These are phyloP conservation scores for Spialia ferax DNA, from an alignment of 2,888 invertebrate genomes.

Conservation along the genomic window DNA sequence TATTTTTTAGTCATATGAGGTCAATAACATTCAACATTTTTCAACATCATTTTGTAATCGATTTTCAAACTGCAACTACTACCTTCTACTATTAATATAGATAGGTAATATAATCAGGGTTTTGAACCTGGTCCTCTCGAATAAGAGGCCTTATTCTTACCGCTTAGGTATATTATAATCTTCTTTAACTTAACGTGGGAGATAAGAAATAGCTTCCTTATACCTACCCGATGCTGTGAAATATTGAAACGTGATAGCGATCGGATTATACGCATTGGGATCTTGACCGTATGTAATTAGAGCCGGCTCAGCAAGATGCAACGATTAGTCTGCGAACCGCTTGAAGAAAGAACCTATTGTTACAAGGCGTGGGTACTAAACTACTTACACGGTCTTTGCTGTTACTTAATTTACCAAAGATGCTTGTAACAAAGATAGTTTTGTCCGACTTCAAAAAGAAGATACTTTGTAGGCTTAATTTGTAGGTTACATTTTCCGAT, in stretches of 20 bases:
- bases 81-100: no score
- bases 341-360: conserved; percentile 54
- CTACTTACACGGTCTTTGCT: conserved; percentile 59
- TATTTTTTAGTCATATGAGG: not conserved
- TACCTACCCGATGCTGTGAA: conserved; percentile 16
- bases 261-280: conserved; percentile 65
- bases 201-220: not conserved
- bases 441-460: no score
- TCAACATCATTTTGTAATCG: not conserved
- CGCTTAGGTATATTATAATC: no score
- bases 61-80: no score
- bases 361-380: conserved; percentile 49
- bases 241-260: conserved; percentile 46
- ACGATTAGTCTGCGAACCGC: conserved; percentile 48
- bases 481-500: no score
- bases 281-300: conserved; percentile 54
- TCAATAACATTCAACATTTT: no score
- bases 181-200: conserved; percentile 1
- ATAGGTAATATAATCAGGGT: no score
- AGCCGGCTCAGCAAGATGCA: conserved; percentile 51
- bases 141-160: not conserved
- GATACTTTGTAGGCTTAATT: no score
- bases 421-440: no score
- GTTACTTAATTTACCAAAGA: conserved; percentile 23
- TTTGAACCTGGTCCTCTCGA: no score